A percentile compares a stretch with the other conserved stretches of the same genome.
phyloP scores from a whole-genome alignment of 2,797 vertebrate species.

The Acrossocheilus wenchowensis region DNA sequence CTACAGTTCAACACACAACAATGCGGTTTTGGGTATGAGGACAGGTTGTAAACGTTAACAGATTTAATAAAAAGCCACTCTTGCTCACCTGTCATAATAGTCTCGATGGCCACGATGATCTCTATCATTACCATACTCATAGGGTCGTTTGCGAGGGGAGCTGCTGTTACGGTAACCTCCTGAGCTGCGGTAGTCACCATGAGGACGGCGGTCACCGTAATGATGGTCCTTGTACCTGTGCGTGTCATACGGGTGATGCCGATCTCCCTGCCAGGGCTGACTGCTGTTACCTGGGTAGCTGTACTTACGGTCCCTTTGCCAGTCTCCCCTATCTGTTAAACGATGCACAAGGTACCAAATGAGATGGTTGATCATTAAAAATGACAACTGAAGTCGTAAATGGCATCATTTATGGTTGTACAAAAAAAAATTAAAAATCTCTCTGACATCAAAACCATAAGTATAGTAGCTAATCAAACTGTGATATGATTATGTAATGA shows the following conservation, averaged over 20 bases:
- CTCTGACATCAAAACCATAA: not conserved
- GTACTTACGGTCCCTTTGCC: slow-evolving; percentile 96
- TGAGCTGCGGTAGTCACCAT: slow-evolving; percentile 89
- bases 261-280: slow-evolving; percentile 91
- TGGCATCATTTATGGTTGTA: not conserved
- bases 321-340: slow-evolving; percentile 90
- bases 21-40: not conserved
- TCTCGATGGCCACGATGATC: slow-evolving; percentile 93
- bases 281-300: slow-evolving; percentile 87
- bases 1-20: not conserved
- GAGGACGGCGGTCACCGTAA: slow-evolving; percentile 87
- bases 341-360: not conserved
- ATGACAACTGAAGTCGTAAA: not conserved
- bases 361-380: not conserved
- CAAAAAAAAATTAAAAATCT: not conserved
- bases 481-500: not conserved
- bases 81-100: slow-evolving; percentile 92
- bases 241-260: slow-evolving; percentile 90
- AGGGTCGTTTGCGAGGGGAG: slow-evolving; percentile 89
- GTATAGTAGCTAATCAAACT: not conserved
- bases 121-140: slow-evolving; percentile 93
- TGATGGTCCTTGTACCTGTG: slow-evolving; percentile 97
- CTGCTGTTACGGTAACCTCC: slow-evolving; percentile 88
- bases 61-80: not conserved
- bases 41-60: no score